Evolutionary conservation across 2,797 vertebrate species (phyloP).

Genomic region (Pyrrhura leucotis): DNA sequence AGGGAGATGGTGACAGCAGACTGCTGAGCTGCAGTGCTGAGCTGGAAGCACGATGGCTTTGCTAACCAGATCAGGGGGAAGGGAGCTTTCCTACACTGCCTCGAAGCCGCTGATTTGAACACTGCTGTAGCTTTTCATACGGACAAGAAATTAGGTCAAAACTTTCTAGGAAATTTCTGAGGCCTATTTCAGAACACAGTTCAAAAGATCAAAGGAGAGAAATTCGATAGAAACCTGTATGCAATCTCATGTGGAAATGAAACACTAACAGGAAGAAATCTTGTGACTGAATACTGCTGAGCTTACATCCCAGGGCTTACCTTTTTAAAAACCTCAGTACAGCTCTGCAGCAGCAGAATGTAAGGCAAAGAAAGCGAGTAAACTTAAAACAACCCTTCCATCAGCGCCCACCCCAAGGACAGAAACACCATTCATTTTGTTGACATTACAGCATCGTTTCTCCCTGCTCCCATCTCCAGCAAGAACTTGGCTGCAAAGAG

Average conservation of each 20-base stretch:
- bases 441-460: rapidly evolving
- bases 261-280: neutral
- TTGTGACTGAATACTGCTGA: neutral
- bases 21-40: rapidly evolving
- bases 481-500: neutral
- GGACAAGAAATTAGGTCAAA: constrained; percentile 44
- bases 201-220: constrained; percentile 30
- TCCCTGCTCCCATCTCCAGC: neutral
- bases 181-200: neutral
- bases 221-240: neutral
- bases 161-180: constrained; percentile 61
- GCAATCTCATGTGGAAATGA: neutral
- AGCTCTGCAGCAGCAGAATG: neutral
- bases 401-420: neutral
- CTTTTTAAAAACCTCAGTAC: neutral
- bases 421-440: neutral
- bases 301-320: neutral
- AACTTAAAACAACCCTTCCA: neutral
- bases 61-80: neutral
- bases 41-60: neutral
- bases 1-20: neutral
- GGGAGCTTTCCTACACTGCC: neutral
- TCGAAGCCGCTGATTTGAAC: neutral
- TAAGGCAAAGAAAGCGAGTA: neutral
- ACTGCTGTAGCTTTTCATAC: neutral